Percentiles rank a stretch among this genome's conserved stretches.
These are phyloP conservation scores for Cremastinae sp. DNA, from an alignment of 2,888 invertebrate species.

Conservation along the genomic window DNA sequence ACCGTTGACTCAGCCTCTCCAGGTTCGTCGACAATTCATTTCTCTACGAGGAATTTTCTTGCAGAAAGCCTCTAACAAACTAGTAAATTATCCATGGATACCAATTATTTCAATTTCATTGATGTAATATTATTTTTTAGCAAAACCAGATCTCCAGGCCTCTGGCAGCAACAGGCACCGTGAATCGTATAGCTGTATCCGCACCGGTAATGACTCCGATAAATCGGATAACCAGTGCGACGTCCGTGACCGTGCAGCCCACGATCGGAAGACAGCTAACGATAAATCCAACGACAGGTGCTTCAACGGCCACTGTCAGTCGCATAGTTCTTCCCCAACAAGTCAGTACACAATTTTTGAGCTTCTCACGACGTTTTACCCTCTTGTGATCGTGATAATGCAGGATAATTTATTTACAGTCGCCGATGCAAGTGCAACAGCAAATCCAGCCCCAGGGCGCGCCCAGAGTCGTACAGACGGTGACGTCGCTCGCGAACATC, in stretches of 20 bases:
- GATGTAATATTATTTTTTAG: conserved; percentile 61
- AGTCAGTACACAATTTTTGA: conserved; percentile 60
- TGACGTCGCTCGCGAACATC: conserved; percentile 75
- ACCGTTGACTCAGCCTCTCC: conserved; percentile 72
- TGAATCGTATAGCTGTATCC: conserved; percentile 76
- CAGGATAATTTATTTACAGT: no score
- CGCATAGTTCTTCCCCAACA: conserved; percentile 78
- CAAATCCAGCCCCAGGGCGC: conserved; percentile 67
- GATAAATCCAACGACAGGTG: conserved; percentile 72
- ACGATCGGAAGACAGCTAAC: conserved; percentile 74
- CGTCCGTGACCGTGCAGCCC: conserved; percentile 75
- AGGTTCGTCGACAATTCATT: conserved; percentile 65
- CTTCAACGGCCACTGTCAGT: conserved; percentile 73
- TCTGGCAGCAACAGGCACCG: conserved; percentile 69
- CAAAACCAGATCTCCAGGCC: conserved; percentile 74
- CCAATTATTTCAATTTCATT: conserved; percentile 2
- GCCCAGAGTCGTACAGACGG: conserved; percentile 76
- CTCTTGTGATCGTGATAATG: no score
- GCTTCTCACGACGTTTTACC: no score
- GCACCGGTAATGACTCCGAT: conserved; percentile 75
- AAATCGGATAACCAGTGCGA: conserved; percentile 73
- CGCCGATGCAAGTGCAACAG: conserved; percentile 66
- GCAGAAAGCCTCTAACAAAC: no score
- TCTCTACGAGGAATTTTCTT: not conserved
- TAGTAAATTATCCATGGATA: not conserved